phyloP scores from a whole-genome alignment of 92 coral and sea anemone genomes.

The Epizoanthus stellaris region DNA sequence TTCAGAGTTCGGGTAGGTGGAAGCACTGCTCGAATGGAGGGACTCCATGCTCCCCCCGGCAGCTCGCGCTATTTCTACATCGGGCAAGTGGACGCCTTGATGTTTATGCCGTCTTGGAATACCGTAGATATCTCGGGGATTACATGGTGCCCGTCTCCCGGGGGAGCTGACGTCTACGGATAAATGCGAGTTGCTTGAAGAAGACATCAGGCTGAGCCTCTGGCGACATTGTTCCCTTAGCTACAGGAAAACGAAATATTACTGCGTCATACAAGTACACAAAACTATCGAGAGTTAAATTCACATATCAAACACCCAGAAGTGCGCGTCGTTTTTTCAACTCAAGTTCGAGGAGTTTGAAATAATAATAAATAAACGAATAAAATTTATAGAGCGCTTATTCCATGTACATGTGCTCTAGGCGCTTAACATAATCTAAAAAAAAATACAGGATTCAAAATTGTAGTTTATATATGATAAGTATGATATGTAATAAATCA shows the following conservation, averaged over 20 bases:
- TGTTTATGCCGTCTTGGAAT: constrained; percentile 29
- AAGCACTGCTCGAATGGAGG: neutral
- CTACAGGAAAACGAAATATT: constrained; percentile 1
- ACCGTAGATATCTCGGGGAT: constrained; percentile 34
- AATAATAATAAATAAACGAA: too few species aligned
- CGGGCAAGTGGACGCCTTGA: constrained; percentile 6
- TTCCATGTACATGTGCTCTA: too few species aligned
- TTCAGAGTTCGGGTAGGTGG: neutral
- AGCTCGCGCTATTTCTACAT: neutral
- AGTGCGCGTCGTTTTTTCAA: too few species aligned
- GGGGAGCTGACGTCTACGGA: constrained; percentile 1
- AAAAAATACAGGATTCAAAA: too few species aligned
- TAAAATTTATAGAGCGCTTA: too few species aligned
- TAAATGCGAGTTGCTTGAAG: constrained; percentile 27
- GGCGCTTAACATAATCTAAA: too few species aligned
- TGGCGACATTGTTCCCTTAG: neutral
- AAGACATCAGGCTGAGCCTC: neutral
- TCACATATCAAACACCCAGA: too few species aligned
- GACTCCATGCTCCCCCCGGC: neutral
- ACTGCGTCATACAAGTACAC: neutral
- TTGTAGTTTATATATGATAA: too few species aligned
- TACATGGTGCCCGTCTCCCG: neutral
- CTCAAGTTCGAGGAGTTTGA: too few species aligned
- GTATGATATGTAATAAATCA: too few species aligned
- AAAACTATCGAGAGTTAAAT: neutral